Base-by-base conservation (phyloP, 2,113 vertebrate genomes). In the Barnardius zonarius region DNA sequence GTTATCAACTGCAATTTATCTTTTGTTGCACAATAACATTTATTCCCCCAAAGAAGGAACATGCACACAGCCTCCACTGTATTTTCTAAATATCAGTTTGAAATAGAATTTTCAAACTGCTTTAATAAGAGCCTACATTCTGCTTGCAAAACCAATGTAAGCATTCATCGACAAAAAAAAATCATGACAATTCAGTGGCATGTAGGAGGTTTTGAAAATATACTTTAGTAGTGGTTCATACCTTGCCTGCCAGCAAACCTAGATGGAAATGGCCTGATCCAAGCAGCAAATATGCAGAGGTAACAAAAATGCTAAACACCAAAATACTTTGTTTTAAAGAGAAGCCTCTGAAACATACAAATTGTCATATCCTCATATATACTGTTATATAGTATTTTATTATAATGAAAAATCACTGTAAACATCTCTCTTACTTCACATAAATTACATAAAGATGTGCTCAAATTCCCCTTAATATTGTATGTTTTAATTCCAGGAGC, bases 381-480 rank as follows among this genome's bases (percentile, higher is more conserved):
- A 22, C 48, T 22, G 12, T 63, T 77, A 83, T 10, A 54, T 8
- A 92, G 33, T 73, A 83, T 55, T 92, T 75, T 86, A 90, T 77
- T 77, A 74, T 39, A 52, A 37, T 31, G n/a, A 77, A 82, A 95
- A 78, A 87, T 76, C 5, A 67, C 3, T 75, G 75, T 94, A 97
- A 97, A 97, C 82, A 95, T 83, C 66, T 95, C 76, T 33, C n/a
- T 64, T 82, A 48, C 61, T 94, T 95, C 92, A 95, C 75, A 82
- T 51, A 84, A 67, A 64, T 57, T 76, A 72, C 74, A 89, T 28
- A 88, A 76, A 79, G 25, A 20, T 52, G 11, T 73, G 76, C 20
- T 84, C 18, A 67, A 85, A 90, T 88, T 95, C 78, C 24, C 27
- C 41, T 64, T 95, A 57, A 46, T 83, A 49, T 0, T 48, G 66